Evolutionary conservation across 2,888 invertebrate species (phyloP).

Genomic region (Scaptomyza polygonia): DNA sequence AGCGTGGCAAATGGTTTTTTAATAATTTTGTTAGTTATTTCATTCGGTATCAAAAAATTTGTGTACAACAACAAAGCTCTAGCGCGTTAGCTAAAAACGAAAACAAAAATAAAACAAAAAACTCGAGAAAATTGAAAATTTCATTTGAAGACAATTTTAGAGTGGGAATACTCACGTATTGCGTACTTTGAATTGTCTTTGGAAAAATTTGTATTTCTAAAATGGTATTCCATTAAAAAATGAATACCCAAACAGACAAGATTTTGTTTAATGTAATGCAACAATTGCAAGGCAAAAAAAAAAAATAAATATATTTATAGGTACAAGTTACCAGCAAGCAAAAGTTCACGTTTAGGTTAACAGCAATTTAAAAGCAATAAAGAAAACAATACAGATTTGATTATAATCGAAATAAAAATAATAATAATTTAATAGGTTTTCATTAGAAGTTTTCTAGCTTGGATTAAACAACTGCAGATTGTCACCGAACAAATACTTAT

Average conservation of each 20-base stretch:
- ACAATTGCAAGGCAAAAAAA: constrained; percentile 16
- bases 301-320: constrained; percentile 22
- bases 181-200: constrained; percentile 27
- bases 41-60: constrained; percentile 67
- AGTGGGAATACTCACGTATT: constrained; percentile 7
- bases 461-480: constrained; percentile 12
- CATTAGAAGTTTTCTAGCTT: constrained; percentile 31
- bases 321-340: neutral
- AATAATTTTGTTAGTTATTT: constrained; percentile 67
- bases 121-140: constrained; percentile 25
- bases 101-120: constrained; percentile 24
- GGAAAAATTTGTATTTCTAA: constrained; percentile 17
- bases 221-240: constrained; percentile 15
- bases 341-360: constrained; percentile 39
- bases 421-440: constrained; percentile 44
- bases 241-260: constrained; percentile 4
- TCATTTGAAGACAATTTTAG: constrained; percentile 19
- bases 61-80: constrained; percentile 67
- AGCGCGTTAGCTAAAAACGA: constrained; percentile 55
- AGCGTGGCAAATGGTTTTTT: constrained; percentile 65
- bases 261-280: constrained; percentile 10
- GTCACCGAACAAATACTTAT: constrained; percentile 13
- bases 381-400: constrained; percentile 39
- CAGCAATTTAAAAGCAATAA: constrained; percentile 46
- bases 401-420: constrained; percentile 6